Base-by-base conservation (phyloP, 2,888 invertebrate species). In the Ptychoptera albimana region DNA sequence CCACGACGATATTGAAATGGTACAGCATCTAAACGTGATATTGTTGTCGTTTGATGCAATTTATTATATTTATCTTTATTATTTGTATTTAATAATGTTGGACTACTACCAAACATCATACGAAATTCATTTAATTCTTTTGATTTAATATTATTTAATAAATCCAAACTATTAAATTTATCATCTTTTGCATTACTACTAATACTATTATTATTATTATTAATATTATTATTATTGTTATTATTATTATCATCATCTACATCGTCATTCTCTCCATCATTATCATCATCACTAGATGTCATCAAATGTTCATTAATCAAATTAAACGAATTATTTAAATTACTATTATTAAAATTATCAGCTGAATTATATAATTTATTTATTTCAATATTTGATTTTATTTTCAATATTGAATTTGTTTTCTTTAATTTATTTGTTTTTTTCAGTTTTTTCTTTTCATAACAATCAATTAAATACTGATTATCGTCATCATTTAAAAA, bases 1-100 rank as follows among this genome's bases (percentile, higher is more conserved):
- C 53, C 53, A 36, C 53, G 46, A 13, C 53, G 48, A 49, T 53
- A 53, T 43, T 53, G 50, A 39, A 50, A 50, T 16, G 53, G 53
- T 36, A 53, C 49, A 29, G 51, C 51, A 43, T 53, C 51, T 34
- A 53, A 46, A 38, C 50, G 49, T 36, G 51, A 50, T 29, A 49
- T 45, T 44, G 50, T 50, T 23, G 50, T 41, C 15, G 49, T 45
- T 13, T 49, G 47, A 47, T 49, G 50, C 37, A 47, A 49, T 23
- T 23, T 23, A 41, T 49, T 44, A 23, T 39, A 39, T 23, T 23
- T 23, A 23, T 23, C 23, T 23, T 23, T 23, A 43, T 50, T 47
- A 37, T 45, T 43, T 42, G 49, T 49, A 42, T 49, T 50, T 16
- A 51, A 40, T 23, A 53, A 43, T 12, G 50, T 50, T n/a, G 53